Base-by-base conservation (phyloP, 2,888 invertebrate genomes). In the Dichetophora obliterata region DNA sequence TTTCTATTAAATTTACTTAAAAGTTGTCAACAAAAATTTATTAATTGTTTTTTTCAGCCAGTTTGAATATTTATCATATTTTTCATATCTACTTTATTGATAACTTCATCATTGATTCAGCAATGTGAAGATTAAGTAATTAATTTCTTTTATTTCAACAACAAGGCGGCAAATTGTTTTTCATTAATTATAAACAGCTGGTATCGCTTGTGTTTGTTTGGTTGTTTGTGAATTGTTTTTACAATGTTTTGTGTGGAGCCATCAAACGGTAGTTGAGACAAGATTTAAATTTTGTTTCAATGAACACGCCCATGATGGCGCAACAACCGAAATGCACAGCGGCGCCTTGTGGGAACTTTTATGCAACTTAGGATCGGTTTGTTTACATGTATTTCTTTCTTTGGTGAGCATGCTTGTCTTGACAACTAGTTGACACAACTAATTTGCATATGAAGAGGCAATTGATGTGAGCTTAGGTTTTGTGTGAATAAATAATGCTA, bases 391-490 rank as follows among this genome's bases (percentile, higher is more conserved):
- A 24, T 59, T 22, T 59, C 14, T 19, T 9, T 22, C 3, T 24
- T 6, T 59, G 57, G 9, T 37, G 34, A 8, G n/a, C 57, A 27
- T 59, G 19, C n/a, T 43, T 37, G 19, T 9, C n/a, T 43, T 37
- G 19, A 34, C 66, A 43, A 66, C 43, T 66, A 27, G 27, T 27
- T 24, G 37, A 66, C 11, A 8, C 43, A 37, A 37, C 66, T 66
- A 66, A 66, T 66, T 66, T 66, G 22, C 66, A 66, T 66, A 37
- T 66, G 66, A 66, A 66, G 43, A 37, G 66, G 43, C 66, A 37
- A 43, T 37, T 37, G 66, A 66, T 66, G 63, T 34, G 27, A 0
- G 37, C 22, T 59, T 59, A 27, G 16, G 11, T 59, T 59, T 59
- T 59, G 27, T 24, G 5, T 24, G 27, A 59, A 27, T 27, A 24